Evolutionary conservation across 2,888 invertebrate genomes (phyloP).

Genomic region (Rotaria sp.): DNA sequence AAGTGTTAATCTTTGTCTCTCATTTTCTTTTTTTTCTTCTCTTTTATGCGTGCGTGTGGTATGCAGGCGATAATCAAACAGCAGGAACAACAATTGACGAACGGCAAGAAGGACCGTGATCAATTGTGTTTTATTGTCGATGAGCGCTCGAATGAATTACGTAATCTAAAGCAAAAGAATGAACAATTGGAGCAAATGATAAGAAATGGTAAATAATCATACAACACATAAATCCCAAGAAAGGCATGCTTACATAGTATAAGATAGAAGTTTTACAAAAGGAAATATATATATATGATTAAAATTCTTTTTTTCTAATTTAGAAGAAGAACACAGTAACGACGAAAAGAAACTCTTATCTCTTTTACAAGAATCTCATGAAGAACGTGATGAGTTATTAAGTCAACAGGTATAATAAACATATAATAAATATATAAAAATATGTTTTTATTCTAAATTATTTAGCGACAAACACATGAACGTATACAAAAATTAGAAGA

Average conservation of each 20-base stretch:
- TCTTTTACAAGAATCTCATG: neutral
- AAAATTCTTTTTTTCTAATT: neutral
- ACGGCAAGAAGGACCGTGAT: slow-evolving; percentile 10
- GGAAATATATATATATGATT: too few species aligned
- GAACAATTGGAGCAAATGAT: slow-evolving; percentile 30
- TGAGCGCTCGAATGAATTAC: slow-evolving; percentile 11
- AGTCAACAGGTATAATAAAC: neutral
- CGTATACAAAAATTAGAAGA: neutral
- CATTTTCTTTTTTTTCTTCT: neutral
- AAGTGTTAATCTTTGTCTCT: slow-evolving; percentile 3
- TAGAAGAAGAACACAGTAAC: slow-evolving; percentile 13
- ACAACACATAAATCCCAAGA: neutral
- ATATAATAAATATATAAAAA: too few species aligned
- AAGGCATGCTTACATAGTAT: too few species aligned
- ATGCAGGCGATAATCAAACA: slow-evolving; percentile 14
- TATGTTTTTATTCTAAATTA: too few species aligned
- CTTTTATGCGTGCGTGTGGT: neutral
- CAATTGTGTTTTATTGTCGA: neutral
- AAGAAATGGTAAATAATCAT: slow-evolving; percentile 26
- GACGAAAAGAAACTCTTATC: slow-evolving; percentile 10
- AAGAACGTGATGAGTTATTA: slow-evolving; percentile 9
- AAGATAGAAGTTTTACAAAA: too few species aligned
- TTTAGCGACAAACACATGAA: neutral
- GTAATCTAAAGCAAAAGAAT: slow-evolving; percentile 16
- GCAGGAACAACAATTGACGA: slow-evolving; percentile 27